Conservation (phyloP, 2,797 vertebrate genomes). For the Sternotherus odoratus region DNA sequence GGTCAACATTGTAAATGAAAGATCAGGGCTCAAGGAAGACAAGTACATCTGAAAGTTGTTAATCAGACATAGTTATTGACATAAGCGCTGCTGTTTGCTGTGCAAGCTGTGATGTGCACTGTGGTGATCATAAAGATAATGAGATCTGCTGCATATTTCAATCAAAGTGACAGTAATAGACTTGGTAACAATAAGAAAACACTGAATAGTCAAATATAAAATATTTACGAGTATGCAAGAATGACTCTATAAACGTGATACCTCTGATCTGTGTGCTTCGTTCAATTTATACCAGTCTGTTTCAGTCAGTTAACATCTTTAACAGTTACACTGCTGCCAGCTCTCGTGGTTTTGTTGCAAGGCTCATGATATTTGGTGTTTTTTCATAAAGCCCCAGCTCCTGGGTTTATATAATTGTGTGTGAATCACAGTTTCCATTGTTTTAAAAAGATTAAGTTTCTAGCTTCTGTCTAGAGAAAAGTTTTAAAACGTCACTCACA, state of each 20-base stretch:
- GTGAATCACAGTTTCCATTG: neutral
- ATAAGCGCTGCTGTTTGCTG: slow-evolving; percentile 16
- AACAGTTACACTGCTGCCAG: neutral
- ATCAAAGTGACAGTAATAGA: slow-evolving; percentile 33
- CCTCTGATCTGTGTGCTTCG: neutral
- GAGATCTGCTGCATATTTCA: slow-evolving; percentile 41
- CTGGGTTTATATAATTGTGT: neutral
- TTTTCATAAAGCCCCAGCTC: neutral
- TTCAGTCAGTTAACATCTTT: neutral
- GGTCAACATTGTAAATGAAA: slow-evolving; percentile 4
- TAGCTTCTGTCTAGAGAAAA: neutral
- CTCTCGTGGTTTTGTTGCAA: neutral
- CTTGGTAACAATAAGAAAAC: slow-evolving; percentile 21
- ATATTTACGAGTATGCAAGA: neutral
- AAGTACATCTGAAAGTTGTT: slow-evolving; percentile 28
- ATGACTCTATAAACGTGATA: neutral
- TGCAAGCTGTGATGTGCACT: neutral
- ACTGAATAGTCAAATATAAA: neutral
- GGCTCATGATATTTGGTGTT: neutral
- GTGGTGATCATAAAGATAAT: neutral
- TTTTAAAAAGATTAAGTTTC: neutral
- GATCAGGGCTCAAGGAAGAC: neutral
- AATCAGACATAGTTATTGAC: slow-evolving; percentile 25
- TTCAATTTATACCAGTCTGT: neutral
- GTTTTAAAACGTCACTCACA: neutral